These are phyloP conservation scores for Galemys pyrenaicus DNA, from an alignment of 2,113 vertebrate species.

Conservation along the genomic window DNA sequence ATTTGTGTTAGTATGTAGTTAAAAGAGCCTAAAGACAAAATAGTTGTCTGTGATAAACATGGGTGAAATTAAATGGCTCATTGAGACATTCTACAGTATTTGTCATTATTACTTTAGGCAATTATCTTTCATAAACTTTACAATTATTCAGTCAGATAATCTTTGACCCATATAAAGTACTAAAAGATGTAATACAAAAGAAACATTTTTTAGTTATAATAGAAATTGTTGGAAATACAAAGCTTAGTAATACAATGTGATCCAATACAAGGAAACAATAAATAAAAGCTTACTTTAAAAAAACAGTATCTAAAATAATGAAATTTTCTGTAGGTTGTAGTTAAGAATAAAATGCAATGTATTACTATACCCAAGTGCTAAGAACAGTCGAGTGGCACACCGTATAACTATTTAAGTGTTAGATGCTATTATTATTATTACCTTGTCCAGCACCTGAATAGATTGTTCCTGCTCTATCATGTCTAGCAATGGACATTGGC, in stretches of 20 bases:
- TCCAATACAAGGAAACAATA: slow-evolving; percentile 13
- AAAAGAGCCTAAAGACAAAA: neutral
- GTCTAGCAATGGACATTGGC: slow-evolving; percentile 94
- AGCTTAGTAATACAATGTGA: neutral
- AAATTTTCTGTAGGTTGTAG: slow-evolving; percentile 4
- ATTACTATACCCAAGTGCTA: slow-evolving; percentile 25
- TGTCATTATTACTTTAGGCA: neutral
- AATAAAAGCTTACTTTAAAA: slow-evolving; percentile 43
- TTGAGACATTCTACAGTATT: neutral
- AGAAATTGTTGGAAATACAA: slow-evolving; percentile 40
- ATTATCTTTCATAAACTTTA: neutral
- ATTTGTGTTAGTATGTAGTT: neutral
- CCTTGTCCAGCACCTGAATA: slow-evolving; percentile 87
- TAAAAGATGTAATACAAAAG: neutral
- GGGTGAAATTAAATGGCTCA: neutral
- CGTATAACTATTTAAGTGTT: neutral
- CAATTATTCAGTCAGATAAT: neutral
- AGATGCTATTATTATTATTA: slow-evolving; percentile 82
- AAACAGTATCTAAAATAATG: neutral
- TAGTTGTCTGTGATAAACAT: neutral
- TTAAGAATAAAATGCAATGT: neutral
- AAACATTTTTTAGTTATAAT: slow-evolving; percentile 8
- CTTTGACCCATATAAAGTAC: slow-evolving; percentile 10
- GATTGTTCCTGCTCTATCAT: slow-evolving; percentile 79
- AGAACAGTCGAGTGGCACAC: slow-evolving; percentile 24